Conservation (phyloP, 2,888 invertebrate species). For the Nemurella pictetii region DNA sequence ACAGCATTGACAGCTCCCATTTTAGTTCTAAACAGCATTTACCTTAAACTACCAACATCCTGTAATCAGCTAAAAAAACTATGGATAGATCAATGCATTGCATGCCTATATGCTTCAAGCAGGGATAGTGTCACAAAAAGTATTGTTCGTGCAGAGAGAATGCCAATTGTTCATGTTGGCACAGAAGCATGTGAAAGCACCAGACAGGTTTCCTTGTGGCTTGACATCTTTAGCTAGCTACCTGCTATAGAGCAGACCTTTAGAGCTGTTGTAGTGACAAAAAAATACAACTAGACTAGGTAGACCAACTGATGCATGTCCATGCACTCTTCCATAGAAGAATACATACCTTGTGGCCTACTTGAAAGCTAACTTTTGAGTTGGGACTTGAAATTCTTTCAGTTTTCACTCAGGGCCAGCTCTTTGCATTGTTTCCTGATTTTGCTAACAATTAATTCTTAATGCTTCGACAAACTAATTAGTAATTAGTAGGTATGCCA, state of each 20-base stretch:
- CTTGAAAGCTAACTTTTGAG: neutral
- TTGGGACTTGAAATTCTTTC: neutral
- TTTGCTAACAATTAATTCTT: neutral
- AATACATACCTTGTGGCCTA: slow-evolving; percentile 2
- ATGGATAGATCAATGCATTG: neutral
- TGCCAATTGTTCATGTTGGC: neutral
- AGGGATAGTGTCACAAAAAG: neutral
- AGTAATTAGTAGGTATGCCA: neutral
- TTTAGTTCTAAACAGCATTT: neutral
- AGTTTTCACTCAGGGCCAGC: neutral
- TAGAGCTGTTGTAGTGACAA: neutral
- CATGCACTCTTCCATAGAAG: neutral
- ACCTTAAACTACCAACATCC: neutral
- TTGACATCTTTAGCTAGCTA: neutral
- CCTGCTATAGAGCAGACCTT: neutral
- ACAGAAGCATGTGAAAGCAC: neutral
- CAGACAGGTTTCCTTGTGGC: neutral
- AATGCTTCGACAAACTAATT: neutral
- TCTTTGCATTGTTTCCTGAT: neutral
- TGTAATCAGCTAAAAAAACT: neutral
- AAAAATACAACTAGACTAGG: neutral
- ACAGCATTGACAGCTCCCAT: neutral
- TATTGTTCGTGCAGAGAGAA: neutral
- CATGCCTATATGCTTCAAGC: neutral
- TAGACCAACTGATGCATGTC: neutral